phyloP scores from a whole-genome alignment of 2,888 invertebrate genomes.

The Erpobdella octoculata region DNA sequence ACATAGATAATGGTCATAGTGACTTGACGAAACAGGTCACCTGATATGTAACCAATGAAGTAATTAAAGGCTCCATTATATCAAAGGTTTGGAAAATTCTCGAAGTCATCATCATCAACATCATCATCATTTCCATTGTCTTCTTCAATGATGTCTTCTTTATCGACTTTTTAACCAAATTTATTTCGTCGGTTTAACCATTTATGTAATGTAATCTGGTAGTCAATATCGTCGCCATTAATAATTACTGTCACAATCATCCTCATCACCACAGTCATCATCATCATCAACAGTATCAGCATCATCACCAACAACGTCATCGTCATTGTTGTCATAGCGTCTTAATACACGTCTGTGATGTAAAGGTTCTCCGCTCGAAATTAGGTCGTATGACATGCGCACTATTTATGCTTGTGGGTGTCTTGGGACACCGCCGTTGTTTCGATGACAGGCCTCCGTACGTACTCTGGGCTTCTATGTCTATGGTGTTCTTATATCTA shows the following conservation, averaged over 20 bases:
- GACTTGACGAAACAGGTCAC: no score
- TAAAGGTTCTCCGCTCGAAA: constrained; percentile 7
- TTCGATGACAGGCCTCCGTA: background rate
- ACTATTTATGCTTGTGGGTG: background rate
- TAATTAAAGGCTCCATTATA: background rate
- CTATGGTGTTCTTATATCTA: no score
- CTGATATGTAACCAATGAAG: no score
- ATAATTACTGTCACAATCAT: background rate
- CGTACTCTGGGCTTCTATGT: no score
- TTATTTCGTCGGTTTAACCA: no score
- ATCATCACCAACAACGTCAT: background rate
- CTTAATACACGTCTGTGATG: background rate
- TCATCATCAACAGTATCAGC: background rate
- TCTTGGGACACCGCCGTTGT: constrained; percentile 3
- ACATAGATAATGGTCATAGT: no score
- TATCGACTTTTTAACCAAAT: no score
- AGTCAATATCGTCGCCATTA: no score
- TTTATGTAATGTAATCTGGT: no score
- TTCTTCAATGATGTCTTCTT: no score
- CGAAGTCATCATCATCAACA: constrained; percentile 8
- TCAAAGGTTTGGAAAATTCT: background rate
- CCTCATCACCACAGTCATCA: background rate
- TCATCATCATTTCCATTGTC: constrained; percentile 11
- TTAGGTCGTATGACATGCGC: constrained; percentile 12
- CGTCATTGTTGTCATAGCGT: background rate